Conservation (phyloP, 2,797 vertebrate species). For the Epinephelus malabaricus region DNA sequence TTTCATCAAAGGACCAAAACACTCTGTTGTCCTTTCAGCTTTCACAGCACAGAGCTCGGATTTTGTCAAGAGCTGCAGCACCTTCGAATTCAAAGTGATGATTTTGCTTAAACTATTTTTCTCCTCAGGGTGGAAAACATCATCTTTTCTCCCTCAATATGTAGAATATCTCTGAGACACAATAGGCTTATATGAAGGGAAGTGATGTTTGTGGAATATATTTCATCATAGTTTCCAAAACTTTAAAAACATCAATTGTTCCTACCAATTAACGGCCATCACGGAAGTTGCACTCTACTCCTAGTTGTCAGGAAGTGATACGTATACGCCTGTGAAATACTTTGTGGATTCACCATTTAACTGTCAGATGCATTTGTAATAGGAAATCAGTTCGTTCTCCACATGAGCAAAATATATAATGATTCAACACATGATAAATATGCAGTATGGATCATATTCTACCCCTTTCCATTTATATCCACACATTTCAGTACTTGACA, state of each 20-base stretch:
- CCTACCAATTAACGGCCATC: constrained; percentile 28
- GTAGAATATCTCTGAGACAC: constrained; percentile 23
- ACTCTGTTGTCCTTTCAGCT: constrained; percentile 50
- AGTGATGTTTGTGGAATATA: neutral
- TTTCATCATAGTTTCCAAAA: constrained; percentile 31
- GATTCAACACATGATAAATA: neutral
- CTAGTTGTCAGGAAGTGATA: constrained; percentile 21
- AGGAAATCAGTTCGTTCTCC: constrained; percentile 2
- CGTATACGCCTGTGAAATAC: neutral
- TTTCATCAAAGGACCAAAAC: constrained; percentile 58
- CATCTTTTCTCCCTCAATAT: constrained; percentile 15
- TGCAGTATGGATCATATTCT: neutral
- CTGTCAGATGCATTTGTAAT: neutral
- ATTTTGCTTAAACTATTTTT: constrained; percentile 34
- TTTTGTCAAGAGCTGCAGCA: constrained; percentile 46
- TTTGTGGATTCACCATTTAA: neutral
- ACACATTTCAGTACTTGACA: constrained; percentile 27
- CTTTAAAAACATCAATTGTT: neutral
- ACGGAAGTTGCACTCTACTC: constrained; percentile 9
- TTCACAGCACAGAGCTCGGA: constrained; percentile 30
- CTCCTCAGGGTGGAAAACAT: constrained; percentile 31
- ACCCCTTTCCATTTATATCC: constrained; percentile 27
- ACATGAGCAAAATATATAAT: neutral
- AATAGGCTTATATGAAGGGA: neutral
- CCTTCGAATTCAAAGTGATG: constrained; percentile 51